Evolutionary conservation across 2,797 vertebrate genomes (phyloP).

Genomic region (Aphelocoma californica): DNA sequence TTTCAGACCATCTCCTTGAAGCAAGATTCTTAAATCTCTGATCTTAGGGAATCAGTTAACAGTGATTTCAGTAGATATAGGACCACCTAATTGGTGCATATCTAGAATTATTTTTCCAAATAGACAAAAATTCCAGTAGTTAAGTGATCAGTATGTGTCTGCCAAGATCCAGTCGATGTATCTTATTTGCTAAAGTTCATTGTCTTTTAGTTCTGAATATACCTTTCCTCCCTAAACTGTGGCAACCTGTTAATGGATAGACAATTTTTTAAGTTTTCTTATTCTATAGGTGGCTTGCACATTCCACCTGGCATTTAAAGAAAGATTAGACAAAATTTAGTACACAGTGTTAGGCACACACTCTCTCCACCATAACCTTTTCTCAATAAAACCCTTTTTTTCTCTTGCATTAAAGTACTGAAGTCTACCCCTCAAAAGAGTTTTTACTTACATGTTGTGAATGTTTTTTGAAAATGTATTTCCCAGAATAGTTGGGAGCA

Average conservation of each 20-base stretch:
- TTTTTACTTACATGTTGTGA: neutral
- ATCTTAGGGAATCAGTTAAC: neutral
- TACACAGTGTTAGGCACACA: rapidly evolving
- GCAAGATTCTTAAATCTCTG: neutral
- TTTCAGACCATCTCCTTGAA: neutral
- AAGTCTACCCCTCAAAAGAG: neutral
- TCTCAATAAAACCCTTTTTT: neutral
- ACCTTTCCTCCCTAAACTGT: neutral
- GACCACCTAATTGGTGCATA: neutral
- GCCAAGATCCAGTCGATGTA: neutral
- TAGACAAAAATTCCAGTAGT: neutral
- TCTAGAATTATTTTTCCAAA: neutral
- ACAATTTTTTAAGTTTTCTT: neutral
- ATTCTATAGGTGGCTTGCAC: neutral
- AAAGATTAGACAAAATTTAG: neutral
- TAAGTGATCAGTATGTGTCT: neutral
- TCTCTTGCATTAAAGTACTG: neutral
- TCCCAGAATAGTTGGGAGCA: neutral
- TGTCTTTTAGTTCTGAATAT: neutral
- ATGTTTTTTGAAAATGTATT: neutral
- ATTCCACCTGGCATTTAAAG: neutral
- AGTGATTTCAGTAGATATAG: neutral
- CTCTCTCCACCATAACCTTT: neutral
- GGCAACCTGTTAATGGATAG: neutral
- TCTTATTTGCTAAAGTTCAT: neutral